Percentiles rank a stretch among this genome's conserved stretches.
Conservation (phyloP, 2,113 vertebrate genomes). For the Syngnathus typhle region DNA sequence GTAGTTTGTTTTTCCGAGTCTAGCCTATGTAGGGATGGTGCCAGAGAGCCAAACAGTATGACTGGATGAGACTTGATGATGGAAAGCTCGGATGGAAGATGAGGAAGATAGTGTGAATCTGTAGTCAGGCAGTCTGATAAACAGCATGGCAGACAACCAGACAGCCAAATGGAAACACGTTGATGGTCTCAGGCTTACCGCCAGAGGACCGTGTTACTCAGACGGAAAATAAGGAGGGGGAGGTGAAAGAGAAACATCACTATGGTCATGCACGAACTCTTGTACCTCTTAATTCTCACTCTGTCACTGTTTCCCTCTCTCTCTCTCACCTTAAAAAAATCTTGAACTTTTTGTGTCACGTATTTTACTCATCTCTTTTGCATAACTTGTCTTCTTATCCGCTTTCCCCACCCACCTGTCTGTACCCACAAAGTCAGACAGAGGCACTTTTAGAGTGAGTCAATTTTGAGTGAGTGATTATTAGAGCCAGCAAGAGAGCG, state of each 20-base stretch:
- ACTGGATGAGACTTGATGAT: constrained; percentile 23
- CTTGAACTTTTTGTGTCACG: background rate
- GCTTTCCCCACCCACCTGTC: constrained; percentile 41
- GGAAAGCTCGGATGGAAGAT: constrained; percentile 17
- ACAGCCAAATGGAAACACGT: constrained; percentile 54
- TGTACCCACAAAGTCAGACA: constrained; percentile 34
- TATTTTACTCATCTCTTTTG: background rate
- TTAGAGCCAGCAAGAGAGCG: constrained; percentile 28
- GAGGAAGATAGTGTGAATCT: constrained; percentile 36
- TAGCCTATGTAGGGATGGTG: background rate
- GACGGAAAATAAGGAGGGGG: constrained; percentile 60
- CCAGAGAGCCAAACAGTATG: constrained; percentile 10
- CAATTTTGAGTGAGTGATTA: constrained; percentile 46
- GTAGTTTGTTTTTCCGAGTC: background rate
- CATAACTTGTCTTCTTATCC: background rate
- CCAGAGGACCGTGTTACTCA: constrained; percentile 60
- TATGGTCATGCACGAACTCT: constrained; percentile 21
- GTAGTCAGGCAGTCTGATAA: constrained; percentile 25
- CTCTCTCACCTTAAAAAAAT: constrained; percentile 4
- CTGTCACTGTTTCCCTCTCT: constrained; percentile 26
- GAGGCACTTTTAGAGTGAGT: constrained; percentile 19
- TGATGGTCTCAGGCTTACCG: constrained; percentile 61
- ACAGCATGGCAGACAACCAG: constrained; percentile 34
- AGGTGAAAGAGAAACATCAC: constrained; percentile 50
- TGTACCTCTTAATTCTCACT: constrained; percentile 22